Percentiles rank a stretch among this genome's conserved stretches.
Evolutionary conservation across 2,113 vertebrate species (phyloP).

Genomic region (Merops nubicus): DNA sequence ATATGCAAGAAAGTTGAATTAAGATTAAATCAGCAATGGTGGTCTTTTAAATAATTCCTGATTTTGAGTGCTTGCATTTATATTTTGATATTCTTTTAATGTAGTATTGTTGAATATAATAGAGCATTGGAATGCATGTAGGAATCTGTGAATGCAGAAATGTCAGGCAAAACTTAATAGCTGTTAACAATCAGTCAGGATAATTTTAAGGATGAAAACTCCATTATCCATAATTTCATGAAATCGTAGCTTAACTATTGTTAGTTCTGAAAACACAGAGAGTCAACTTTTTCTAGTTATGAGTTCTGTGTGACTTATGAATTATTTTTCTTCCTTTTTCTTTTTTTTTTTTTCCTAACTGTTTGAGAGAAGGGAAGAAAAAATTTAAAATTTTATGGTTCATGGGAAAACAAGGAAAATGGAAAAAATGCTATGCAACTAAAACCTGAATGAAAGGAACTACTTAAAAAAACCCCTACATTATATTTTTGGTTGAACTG

Average conservation of each 20-base stretch:
- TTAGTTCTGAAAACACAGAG: neutral
- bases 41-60: fast-evolving
- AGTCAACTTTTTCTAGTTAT: neutral
- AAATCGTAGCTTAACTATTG: neutral
- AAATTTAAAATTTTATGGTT: neutral
- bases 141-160: neutral
- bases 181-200: neutral
- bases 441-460: neutral
- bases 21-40: fast-evolving
- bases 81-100: neutral
- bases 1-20: neutral
- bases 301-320: neutral
- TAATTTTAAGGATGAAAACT: neutral
- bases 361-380: neutral
- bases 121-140: neutral
- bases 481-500: neutral
- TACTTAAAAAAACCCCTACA: neutral
- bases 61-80: neutral
- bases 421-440: neutral
- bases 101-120: neutral
- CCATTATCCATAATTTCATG: neutral
- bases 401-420: neutral
- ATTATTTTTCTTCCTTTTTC: too few species aligned
- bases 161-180: neutral
- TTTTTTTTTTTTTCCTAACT: too few species aligned